A percentile compares a stretch with the other conserved stretches of the same genome.
Conservation (phyloP, 1,140 invertebrate genomes). For the Thaumetopoea pityocampa region DNA sequence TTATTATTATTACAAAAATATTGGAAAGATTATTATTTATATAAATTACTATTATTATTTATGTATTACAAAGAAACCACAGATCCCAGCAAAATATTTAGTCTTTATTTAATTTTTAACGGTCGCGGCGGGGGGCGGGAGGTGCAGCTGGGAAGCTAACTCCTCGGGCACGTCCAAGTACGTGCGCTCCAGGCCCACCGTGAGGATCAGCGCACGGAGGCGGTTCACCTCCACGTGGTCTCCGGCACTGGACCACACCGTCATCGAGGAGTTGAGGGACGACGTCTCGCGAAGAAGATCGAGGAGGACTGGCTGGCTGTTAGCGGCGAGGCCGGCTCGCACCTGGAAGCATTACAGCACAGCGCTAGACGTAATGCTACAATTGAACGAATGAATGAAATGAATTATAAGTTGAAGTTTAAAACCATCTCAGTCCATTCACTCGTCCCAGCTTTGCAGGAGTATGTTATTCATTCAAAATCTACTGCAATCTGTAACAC, state of each 20-base stretch:
- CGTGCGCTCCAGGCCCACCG: slow-evolving; percentile 78
- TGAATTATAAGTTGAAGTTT: too few species aligned
- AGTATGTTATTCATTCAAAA: too few species aligned
- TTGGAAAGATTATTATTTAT: too few species aligned
- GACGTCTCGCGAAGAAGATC: slow-evolving; percentile 71
- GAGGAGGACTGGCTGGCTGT: slow-evolving; percentile 77
- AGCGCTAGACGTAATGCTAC: neutral
- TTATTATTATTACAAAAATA: too few species aligned
- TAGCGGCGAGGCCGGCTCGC: slow-evolving; percentile 82
- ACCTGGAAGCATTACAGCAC: slow-evolving; percentile 73
- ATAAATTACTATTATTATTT: too few species aligned
- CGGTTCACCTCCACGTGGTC: slow-evolving; percentile 79
- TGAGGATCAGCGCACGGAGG: slow-evolving; percentile 78
- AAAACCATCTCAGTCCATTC: too few species aligned
- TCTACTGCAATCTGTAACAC: too few species aligned
- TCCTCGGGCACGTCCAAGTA: slow-evolving; percentile 83
- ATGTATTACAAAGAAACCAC: too few species aligned
- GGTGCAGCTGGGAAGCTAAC: slow-evolving; percentile 72
- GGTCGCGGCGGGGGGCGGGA: slow-evolving; percentile 47
- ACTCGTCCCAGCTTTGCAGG: too few species aligned
- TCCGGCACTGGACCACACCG: slow-evolving; percentile 82
- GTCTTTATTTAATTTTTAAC: slow-evolving; percentile 45
- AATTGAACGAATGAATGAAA: neutral
- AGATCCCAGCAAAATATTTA: too few species aligned
- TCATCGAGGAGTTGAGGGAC: slow-evolving; percentile 77